These are phyloP conservation scores for Synanthedon vespiformis DNA, from an alignment of 2,888 invertebrate species.

Conservation along the genomic window DNA sequence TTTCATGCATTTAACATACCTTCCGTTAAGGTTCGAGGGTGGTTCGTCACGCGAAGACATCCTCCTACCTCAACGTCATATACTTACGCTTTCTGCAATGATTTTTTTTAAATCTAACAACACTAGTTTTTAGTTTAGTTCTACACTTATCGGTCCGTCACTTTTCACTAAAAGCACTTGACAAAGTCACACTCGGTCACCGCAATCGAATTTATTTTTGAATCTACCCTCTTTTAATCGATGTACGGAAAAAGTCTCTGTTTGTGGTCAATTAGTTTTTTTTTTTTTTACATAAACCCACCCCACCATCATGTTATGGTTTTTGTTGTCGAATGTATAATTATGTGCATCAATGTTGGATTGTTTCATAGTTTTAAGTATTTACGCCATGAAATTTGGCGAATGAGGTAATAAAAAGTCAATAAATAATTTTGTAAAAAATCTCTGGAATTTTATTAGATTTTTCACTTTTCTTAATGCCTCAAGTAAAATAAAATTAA, in stretches of 20 bases:
- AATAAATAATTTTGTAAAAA: not conserved
- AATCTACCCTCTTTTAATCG: too few species aligned
- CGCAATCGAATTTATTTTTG: conserved; percentile 6
- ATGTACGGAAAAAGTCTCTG: too few species aligned
- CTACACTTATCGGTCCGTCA: not conserved
- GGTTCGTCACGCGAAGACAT: conserved; percentile 1
- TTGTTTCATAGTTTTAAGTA: too few species aligned
- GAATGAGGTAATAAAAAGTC: not conserved
- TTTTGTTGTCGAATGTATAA: conserved; percentile 10
- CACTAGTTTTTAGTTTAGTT: not conserved
- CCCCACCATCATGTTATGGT: conserved; percentile 34
- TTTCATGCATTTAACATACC: conserved; percentile 35
- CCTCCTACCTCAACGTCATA: conserved; percentile 22
- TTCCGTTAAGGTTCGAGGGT: conserved; percentile 34
- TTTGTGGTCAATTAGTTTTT: too few species aligned
- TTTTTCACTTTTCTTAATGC: not conserved
- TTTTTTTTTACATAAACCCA: conserved; percentile 46
- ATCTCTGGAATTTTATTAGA: not conserved
- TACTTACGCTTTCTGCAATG: too few species aligned
- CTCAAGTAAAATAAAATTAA: conserved; percentile 3
- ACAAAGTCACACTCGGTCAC: not conserved
- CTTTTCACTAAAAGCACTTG: not conserved
- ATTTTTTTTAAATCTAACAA: not conserved
- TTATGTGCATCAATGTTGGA: too few species aligned
- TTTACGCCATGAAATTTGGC: too few species aligned